Base-by-base conservation (phyloP, 1,140 invertebrate species). In the Antheraea pernyi region DNA sequence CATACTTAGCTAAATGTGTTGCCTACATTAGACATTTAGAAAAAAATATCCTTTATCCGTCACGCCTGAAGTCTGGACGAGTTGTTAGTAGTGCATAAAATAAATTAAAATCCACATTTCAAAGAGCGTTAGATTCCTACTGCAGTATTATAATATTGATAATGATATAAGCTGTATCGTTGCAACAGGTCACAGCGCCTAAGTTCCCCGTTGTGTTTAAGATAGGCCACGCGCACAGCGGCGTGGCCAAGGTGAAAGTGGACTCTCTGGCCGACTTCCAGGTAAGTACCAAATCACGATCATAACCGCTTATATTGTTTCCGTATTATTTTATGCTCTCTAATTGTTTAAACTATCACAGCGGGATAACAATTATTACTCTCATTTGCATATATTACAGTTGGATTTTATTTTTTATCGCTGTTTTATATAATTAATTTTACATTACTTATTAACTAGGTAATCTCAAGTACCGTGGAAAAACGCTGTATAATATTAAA, bases 161-260 rank as follows among this genome's bases (percentile, higher is more conserved):
- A 69, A 68, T 68, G 69, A 63, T 59, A 59, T 76, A 70, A 72
- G 19, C 70, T 37, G 62, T 22, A 18, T 53, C 68, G 77, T 88
- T 92, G 84, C 94, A 94, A 76, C 93, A 96, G 95, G 93, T 96
- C 75, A 95, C 94, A 65, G 94, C 95, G 67, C 90, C 95, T 67
- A 94, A 95, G 84, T 96, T 96, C 91, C 98, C 98, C 60, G 97
- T 98, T 65, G 98, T 99, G 65, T 95, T 99, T 79, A 99, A 99
- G 94, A 96, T 99, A 80, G 98, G 98, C 62, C 98, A 99, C 93
- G 98, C 98, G 76, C 98, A 99, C 88, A 95, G 97, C 73, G 98
- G 98, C 69, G 93, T 98, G 69, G 98, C 98, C 70, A 99, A 99
- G 92, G 97, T 99, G 72, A 96, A 97, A 84, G 95, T 98, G 74